phyloP scores from a whole-genome alignment of 2,113 vertebrate genomes.

The Channa argus region DNA sequence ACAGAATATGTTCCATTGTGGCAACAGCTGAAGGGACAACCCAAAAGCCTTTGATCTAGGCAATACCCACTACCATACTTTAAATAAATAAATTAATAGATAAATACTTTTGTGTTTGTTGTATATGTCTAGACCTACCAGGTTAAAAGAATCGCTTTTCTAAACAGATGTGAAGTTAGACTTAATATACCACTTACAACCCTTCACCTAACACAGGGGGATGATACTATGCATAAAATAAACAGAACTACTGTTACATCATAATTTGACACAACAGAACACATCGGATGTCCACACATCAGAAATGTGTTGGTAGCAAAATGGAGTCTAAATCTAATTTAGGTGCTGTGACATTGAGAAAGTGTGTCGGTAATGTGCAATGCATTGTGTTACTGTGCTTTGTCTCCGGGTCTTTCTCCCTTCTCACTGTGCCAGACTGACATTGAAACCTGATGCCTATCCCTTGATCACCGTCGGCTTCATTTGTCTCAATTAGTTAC shows the following conservation, averaged over 20 bases:
- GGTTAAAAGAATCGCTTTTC: neutral
- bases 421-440: slow-evolving; percentile 61
- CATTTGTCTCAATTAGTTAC: slow-evolving; percentile 84
- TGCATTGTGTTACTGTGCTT: slow-evolving; percentile 21
- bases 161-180: neutral
- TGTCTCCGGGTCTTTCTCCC: slow-evolving; percentile 1
- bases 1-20: no score
- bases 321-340: neutral
- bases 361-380: slow-evolving; percentile 38
- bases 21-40: no score
- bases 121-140: neutral
- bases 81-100: no score
- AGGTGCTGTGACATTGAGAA: slow-evolving; percentile 34
- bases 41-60: no score
- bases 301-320: no score
- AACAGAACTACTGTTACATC: no score
- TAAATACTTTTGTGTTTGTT: no score
- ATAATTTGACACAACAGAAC: no score
- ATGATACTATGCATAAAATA: no score
- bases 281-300: no score
- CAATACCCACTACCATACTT: no score
- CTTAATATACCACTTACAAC: neutral
- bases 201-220: no score
- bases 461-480: slow-evolving; percentile 71
- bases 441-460: slow-evolving; percentile 70